Conservation (phyloP, 1,140 invertebrate species). For the Drusus annulatus region DNA sequence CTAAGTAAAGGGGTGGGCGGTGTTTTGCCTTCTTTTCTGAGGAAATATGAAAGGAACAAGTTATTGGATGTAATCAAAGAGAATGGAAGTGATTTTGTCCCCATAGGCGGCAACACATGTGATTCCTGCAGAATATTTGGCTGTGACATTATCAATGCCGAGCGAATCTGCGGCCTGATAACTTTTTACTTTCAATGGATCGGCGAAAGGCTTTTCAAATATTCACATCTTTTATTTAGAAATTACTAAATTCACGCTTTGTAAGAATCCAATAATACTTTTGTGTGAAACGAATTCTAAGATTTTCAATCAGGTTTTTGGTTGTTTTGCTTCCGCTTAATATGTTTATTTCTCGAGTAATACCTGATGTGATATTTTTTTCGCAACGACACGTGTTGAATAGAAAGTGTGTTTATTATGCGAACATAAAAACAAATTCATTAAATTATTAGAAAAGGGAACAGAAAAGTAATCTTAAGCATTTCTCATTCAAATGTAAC, state of each 20-base stretch:
- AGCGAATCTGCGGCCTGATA: slow-evolving; percentile 27
- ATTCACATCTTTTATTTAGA: slow-evolving; percentile 23
- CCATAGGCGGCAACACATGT: slow-evolving; percentile 46
- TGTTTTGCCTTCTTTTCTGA: slow-evolving; percentile 27
- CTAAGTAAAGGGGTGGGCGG: slow-evolving; percentile 44
- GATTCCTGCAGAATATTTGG: slow-evolving; percentile 33
- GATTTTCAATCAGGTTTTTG: neutral
- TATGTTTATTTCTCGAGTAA: too few relatives aligned
- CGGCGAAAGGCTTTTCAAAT: neutral
- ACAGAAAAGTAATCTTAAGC: too few relatives aligned
- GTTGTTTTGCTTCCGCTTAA: neutral
- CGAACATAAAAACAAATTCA: too few relatives aligned
- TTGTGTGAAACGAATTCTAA: neutral
- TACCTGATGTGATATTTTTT: too few relatives aligned
- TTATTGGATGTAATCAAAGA: slow-evolving; percentile 58
- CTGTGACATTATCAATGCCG: slow-evolving; percentile 43
- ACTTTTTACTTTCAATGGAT: slow-evolving; percentile 22
- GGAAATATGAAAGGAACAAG: slow-evolving; percentile 58
- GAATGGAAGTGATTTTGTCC: slow-evolving; percentile 55
- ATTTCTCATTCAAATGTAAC: too few relatives aligned
- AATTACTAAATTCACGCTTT: slow-evolving; percentile 10
- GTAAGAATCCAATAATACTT: neutral
- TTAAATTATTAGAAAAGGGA: too few relatives aligned
- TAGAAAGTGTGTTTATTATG: too few relatives aligned
- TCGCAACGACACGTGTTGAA: too few relatives aligned